Evolutionary conservation across 2,113 vertebrate species (phyloP).

Genomic region (Anarhynchus alexandrinus): DNA sequence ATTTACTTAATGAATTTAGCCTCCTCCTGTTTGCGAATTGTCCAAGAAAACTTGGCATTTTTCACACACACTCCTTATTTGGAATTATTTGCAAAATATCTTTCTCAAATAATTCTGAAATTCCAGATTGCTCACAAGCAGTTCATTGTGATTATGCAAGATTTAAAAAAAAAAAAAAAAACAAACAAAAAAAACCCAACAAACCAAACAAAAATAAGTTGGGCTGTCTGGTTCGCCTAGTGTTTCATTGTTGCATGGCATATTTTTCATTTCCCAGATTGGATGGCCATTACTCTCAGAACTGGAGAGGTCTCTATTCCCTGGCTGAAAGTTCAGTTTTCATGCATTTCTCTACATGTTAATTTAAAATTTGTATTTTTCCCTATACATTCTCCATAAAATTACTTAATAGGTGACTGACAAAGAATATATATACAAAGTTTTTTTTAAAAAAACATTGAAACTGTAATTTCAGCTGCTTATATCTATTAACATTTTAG

Average conservation of each 20-base stretch:
- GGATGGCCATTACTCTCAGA: not conserved
- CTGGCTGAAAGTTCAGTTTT: not conserved
- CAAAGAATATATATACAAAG: not conserved
- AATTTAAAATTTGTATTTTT: not conserved
- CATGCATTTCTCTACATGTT: not conserved
- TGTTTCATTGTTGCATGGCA: not conserved
- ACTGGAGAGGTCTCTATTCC: not conserved
- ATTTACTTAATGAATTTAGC: not conserved
- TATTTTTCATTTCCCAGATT: not conserved
- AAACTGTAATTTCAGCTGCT: not conserved
- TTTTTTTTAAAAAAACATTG: fast-evolving
- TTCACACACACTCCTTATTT: not conserved
- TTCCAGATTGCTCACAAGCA: not conserved
- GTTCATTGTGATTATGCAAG: not conserved
- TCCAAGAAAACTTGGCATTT: not conserved
- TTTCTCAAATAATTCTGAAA: not conserved
- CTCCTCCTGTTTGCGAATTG: not conserved
- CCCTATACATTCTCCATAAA: not conserved
- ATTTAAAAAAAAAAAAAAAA: not conserved
- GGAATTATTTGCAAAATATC: slow-evolving; percentile 12
- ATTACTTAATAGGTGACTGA: not conserved
- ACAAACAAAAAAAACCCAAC: too few species aligned
- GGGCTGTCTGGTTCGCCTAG: not conserved
- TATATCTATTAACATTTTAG: not conserved
- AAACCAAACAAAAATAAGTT: too few species aligned